phyloP scores from a whole-genome alignment of 2,113 vertebrate genomes.

The Ondatra zibethicus region DNA sequence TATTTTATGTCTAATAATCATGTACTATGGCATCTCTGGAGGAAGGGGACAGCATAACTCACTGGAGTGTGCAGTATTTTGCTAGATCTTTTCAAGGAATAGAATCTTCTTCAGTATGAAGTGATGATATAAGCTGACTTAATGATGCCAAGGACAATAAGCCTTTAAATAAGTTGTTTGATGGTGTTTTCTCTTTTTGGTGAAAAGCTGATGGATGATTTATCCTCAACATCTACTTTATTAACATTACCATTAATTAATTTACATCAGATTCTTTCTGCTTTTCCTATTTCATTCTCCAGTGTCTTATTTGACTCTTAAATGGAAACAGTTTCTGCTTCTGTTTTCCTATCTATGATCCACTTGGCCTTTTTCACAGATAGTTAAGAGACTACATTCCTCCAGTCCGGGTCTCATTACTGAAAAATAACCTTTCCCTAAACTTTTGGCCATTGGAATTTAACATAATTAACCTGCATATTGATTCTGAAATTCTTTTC shows the following conservation, averaged over 20 bases:
- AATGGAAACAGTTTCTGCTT: conserved; percentile 51
- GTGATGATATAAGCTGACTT: conserved; percentile 47
- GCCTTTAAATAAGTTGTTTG: conserved; percentile 54
- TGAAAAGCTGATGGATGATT: conserved; percentile 65
- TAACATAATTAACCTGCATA: conserved; percentile 56
- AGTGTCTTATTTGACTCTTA: conserved; percentile 52
- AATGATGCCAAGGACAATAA: conserved; percentile 31
- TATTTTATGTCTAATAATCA: conserved; percentile 72
- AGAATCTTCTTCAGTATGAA: conserved; percentile 60
- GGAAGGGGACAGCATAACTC: conserved; percentile 56
- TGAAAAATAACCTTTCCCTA: conserved; percentile 53
- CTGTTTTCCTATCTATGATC: conserved; percentile 27
- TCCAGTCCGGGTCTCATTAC: conserved; percentile 56
- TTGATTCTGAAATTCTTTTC: conserved; percentile 61
- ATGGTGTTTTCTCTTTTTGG: conserved; percentile 56
- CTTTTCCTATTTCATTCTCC: conserved; percentile 12
- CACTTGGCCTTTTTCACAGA: conserved; percentile 35
- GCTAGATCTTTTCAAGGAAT: conserved; percentile 65
- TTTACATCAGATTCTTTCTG: conserved; percentile 41
- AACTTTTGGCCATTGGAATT: conserved; percentile 65
- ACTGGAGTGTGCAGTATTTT: conserved; percentile 62
- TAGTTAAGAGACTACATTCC: conserved; percentile 61
- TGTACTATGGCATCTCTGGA: conserved; percentile 72
- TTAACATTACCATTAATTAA: conserved; percentile 52
- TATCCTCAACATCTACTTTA: conserved; percentile 5